These are phyloP conservation scores for Gonioctena quinquepunctata DNA, from an alignment of 1,140 invertebrate genomes.

Conservation along the genomic window DNA sequence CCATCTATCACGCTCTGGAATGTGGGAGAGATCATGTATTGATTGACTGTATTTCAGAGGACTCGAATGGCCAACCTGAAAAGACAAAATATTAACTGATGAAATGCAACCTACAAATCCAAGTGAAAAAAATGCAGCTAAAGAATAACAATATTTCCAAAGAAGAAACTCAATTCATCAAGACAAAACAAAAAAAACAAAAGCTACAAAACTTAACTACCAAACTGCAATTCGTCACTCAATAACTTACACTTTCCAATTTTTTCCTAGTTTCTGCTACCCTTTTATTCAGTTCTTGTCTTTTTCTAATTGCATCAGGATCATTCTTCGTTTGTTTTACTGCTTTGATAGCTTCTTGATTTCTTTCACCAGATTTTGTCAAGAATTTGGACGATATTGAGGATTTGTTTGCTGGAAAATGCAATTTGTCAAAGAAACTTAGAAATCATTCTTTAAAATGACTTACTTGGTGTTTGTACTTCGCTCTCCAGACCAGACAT, in stretches of 20 bases:
- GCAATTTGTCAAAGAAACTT: background rate
- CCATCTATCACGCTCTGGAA: conserved; percentile 62
- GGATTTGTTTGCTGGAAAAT: conserved; percentile 42
- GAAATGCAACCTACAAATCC: too few species aligned
- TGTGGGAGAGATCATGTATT: conserved; percentile 72
- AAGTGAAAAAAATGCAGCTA: too few species aligned
- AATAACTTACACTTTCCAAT: conserved; percentile 79
- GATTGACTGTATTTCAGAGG: conserved; percentile 82
- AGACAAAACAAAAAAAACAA: too few species aligned
- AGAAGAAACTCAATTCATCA: too few species aligned
- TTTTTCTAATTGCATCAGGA: conserved; percentile 70
- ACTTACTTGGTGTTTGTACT: conserved; percentile 47
- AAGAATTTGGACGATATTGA: conserved; percentile 50
- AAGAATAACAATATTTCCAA: too few species aligned
- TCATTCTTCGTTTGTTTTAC: conserved; percentile 63
- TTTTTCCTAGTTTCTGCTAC: conserved; percentile 87
- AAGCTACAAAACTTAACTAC: too few species aligned
- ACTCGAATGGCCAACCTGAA: conserved; percentile 72
- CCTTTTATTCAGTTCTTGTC: conserved; percentile 81
- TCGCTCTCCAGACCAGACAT: conserved; percentile 67
- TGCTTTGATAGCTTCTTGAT: conserved; percentile 62
- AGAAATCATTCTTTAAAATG: background rate
- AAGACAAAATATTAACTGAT: too few species aligned
- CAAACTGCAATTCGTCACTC: background rate
- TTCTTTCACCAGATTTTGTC: conserved; percentile 54